Conservation (phyloP, 2,888 invertebrate genomes). For the Chymomyza amoena region DNA sequence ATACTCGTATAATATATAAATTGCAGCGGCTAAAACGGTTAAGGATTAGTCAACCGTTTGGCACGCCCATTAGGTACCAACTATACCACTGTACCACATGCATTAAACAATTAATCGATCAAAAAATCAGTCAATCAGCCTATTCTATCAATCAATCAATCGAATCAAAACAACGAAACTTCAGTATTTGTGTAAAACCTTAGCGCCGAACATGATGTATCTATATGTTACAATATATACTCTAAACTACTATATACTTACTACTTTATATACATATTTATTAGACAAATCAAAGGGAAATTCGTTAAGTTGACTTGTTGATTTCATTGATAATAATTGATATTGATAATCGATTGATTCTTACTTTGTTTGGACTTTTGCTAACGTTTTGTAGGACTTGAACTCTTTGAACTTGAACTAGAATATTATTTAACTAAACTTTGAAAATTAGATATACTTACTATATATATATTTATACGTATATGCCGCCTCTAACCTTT, state of each 20-base stretch:
- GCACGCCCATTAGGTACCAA: neutral
- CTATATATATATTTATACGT: neutral
- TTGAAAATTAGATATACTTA: neutral
- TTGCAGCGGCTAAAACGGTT: neutral
- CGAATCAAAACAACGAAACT: neutral
- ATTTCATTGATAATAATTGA: slow-evolving; percentile 30
- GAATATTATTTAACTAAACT: slow-evolving; percentile 10
- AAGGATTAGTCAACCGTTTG: neutral
- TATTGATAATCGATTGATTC: slow-evolving; percentile 22
- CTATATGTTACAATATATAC: slow-evolving; percentile 28
- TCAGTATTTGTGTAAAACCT: neutral
- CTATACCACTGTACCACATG: neutral
- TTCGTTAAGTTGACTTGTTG: slow-evolving; percentile 27
- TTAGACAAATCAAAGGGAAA: slow-evolving; percentile 5
- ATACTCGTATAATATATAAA: neutral
- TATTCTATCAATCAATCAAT: neutral
- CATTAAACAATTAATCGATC: slow-evolving; percentile 28
- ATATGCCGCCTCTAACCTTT: slow-evolving; percentile 25
- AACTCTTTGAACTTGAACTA: slow-evolving; percentile 46
- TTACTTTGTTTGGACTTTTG: slow-evolving; percentile 66
- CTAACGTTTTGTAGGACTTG: slow-evolving; percentile 68
- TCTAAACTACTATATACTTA: slow-evolving; percentile 26
- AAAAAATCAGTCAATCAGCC: neutral
- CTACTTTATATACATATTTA: slow-evolving; percentile 17
- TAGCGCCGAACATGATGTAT: neutral